Base-by-base conservation (phyloP, 23 tunicate species). In the Halocynthia roretzi region DNA sequence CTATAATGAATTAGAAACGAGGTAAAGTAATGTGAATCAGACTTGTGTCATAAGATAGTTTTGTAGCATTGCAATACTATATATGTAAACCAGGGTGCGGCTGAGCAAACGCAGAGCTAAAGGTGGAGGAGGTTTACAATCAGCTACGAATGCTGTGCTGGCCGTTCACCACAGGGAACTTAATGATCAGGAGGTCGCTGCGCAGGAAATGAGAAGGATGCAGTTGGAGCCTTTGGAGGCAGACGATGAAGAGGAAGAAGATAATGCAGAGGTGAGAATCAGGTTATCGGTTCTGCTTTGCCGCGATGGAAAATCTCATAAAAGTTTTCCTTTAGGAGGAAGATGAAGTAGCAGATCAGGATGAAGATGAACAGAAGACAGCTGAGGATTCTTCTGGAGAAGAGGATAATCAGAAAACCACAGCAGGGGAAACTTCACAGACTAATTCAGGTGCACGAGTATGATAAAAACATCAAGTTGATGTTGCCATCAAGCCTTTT, bases 1-100 rank as follows among this genome's bases (percentile, higher is more conserved):
- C 62, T 94, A 88, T 78, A 94, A 94, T 77, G 99, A 94, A 62
- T 81, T 94, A 6, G 99, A 94, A 72, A 94, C 99, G 17, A 82
- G 93, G 93, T 86, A 23, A 67, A 6, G 52, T 18, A 12, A n/a
- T 68, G 72, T 31, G 44, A 31, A 31, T 31, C 44, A 31, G 44
- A 31, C 44, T 31, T 31, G 44, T 31, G 44, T 31, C 4, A 4
- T 31, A 31, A 31, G 44, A 31, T 1, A 31, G 44, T 31, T n/a
- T 2, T 1, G 44, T 31, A 31, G 44, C 4, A 31, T 31, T 31
- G 44, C 44, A 1, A 31, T 31, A 31, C 44, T 31, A 0, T 31
- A 31, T 31, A 31, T 31, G 44, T 31, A 31, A 31, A 31, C 18
- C 84, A 83, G 99, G 65, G 99, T 94, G 54, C 81, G 99, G 17